phyloP scores from a whole-genome alignment of 2,113 vertebrate genomes.

The Pterophyllum scalare region DNA sequence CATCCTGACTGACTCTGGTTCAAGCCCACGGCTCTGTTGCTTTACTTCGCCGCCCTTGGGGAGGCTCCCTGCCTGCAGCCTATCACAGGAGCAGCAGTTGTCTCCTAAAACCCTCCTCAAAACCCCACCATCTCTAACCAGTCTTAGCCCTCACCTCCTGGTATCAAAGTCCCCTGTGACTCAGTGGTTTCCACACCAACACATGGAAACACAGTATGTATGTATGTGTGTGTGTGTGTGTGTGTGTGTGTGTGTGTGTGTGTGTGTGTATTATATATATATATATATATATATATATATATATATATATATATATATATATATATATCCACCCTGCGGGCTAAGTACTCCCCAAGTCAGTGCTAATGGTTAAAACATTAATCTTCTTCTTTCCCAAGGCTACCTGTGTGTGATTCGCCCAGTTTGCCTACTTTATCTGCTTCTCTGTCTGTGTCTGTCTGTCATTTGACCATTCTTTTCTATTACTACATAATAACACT shows the following conservation, averaged over 20 bases:
- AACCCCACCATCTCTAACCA: constrained; percentile 29
- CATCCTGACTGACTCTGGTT: constrained; percentile 72
- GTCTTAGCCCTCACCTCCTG: constrained; percentile 52
- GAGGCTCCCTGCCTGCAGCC: constrained; percentile 61
- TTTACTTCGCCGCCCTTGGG: constrained; percentile 59
- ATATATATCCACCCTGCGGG: constrained; percentile 47
- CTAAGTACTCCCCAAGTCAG: constrained; percentile 44
- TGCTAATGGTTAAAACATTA: constrained; percentile 73
- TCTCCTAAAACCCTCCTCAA: constrained; percentile 39
- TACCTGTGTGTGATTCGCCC: constrained; percentile 38
- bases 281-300: too few species aligned
- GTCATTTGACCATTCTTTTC: constrained; percentile 23
- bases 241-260: too few species aligned
- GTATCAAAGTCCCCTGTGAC: constrained; percentile 28
- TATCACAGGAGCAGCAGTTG: constrained; percentile 71
- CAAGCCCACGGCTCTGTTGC: constrained; percentile 55
- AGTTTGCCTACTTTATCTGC: constrained; percentile 24
- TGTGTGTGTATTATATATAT: too few species aligned
- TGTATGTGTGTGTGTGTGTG: too few species aligned
- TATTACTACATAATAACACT: constrained; percentile 24
- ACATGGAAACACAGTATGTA: constrained; percentile 34
- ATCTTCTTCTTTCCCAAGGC: constrained; percentile 51
- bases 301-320: too few species aligned
- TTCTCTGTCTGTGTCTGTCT: constrained; percentile 6
- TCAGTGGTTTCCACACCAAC: constrained; percentile 38